A percentile compares a stretch with the other conserved stretches of the same genome.
phyloP scores from a whole-genome alignment of 2,888 invertebrate genomes.

The Hoplodrina blanda region DNA sequence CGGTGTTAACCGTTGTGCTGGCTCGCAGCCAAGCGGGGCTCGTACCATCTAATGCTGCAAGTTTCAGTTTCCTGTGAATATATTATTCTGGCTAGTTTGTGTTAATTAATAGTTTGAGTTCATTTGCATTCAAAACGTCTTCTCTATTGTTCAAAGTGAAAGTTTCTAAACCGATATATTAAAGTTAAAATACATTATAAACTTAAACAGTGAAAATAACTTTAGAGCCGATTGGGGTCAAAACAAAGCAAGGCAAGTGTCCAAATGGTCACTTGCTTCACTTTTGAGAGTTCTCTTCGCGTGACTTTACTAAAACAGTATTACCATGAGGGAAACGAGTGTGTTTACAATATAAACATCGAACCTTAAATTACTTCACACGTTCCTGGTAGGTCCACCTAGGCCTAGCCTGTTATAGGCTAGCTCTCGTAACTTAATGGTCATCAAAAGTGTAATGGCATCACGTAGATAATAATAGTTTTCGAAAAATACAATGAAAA shows the following conservation, averaged over 20 bases:
- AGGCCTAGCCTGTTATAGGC: too few relatives aligned
- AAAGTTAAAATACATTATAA: not conserved
- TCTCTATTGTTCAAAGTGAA: not conserved
- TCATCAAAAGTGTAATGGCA: too few relatives aligned
- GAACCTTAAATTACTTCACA: too few relatives aligned
- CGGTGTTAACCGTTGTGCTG: slow-evolving; percentile 44
- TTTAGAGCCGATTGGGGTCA: too few relatives aligned
- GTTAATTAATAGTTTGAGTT: slow-evolving; percentile 29
- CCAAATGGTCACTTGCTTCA: too few relatives aligned
- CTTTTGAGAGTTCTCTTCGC: too few relatives aligned
- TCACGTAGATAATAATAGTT: not conserved
- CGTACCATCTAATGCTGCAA: slow-evolving; percentile 31
- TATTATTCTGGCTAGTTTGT: slow-evolving; percentile 9
- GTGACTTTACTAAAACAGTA: too few relatives aligned
- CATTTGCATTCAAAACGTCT: slow-evolving; percentile 17
- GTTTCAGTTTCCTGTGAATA: slow-evolving; percentile 37
- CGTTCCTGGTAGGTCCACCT: too few relatives aligned
- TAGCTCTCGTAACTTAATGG: too few relatives aligned
- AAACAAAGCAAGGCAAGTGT: too few relatives aligned
- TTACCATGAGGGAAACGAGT: too few relatives aligned
- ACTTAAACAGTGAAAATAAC: not conserved
- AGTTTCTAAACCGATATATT: not conserved
- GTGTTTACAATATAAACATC: too few relatives aligned
- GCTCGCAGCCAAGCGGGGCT: slow-evolving; percentile 38
- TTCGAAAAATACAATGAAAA: not conserved